Evolutionary conservation across 2,113 vertebrate genomes (phyloP).

Genomic region (Probosciger aterrimus): DNA sequence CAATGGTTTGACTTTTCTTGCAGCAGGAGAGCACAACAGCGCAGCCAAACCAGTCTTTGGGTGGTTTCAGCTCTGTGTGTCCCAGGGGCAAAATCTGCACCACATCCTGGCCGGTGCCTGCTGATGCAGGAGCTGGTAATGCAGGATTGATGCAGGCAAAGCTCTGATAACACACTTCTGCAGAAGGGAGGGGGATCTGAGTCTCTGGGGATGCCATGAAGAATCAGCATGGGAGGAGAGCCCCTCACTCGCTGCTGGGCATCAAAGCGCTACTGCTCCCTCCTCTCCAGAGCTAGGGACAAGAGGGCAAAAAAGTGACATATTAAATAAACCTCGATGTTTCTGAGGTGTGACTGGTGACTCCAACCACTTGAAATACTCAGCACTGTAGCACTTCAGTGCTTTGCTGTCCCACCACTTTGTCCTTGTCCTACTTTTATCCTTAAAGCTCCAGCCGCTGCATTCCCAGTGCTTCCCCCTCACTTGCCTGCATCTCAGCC

Average conservation of each 20-base stretch:
- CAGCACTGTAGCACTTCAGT: neutral
- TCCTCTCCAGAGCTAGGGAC: neutral
- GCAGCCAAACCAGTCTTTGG: neutral
- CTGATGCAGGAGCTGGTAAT: neutral
- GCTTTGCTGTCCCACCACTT: neutral
- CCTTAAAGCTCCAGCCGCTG: rapidly evolving
- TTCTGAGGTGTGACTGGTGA: neutral
- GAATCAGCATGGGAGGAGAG: rapidly evolving
- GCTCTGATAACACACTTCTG: neutral
- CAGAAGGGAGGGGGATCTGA: neutral
- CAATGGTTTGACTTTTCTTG: neutral
- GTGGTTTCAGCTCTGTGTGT: neutral
- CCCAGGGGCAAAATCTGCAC: neutral
- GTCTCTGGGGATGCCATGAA: neutral
- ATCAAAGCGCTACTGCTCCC: neutral
- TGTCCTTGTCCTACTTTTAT: neutral
- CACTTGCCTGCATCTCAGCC: neutral
- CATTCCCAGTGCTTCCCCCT: neutral
- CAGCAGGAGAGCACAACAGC: neutral
- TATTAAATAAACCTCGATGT: neutral
- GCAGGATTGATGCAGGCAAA: neutral
- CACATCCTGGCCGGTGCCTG: rapidly evolving
- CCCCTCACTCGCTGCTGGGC: rapidly evolving
- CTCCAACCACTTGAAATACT: neutral
- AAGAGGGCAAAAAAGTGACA: neutral